Evolutionary conservation across 2,888 invertebrate genomes (phyloP).

Genomic region (Xestia xanthographa): DNA sequence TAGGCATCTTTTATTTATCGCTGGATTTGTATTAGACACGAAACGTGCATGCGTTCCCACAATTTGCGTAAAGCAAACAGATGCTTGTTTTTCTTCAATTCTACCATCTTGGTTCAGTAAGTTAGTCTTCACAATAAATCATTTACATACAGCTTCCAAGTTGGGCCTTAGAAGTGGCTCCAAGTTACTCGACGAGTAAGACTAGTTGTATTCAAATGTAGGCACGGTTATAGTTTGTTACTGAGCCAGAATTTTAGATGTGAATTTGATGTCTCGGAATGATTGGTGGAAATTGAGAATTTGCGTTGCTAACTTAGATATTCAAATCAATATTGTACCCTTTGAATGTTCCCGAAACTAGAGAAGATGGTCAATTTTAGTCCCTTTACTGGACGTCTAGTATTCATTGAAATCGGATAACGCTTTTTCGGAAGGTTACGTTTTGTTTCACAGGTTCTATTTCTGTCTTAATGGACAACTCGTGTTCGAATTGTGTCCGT

Average conservation of each 20-base stretch:
- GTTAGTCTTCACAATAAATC: constrained; percentile 57
- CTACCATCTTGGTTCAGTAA: constrained; percentile 33
- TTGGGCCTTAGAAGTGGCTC: constrained; percentile 44
- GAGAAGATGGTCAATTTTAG: background rate
- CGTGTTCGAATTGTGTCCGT: background rate
- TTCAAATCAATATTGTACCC: constrained; percentile 25
- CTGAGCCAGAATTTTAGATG: constrained; percentile 41
- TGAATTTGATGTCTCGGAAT: constrained; percentile 28
- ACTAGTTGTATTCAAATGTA: constrained; percentile 46
- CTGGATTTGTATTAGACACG: background rate
- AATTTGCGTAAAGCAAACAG: constrained; percentile 43
- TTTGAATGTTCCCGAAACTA: background rate
- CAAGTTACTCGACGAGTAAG: constrained; percentile 40
- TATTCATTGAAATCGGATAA: background rate
- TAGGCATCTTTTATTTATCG: constrained; percentile 23
- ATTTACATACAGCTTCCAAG: constrained; percentile 55
- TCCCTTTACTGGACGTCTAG: background rate
- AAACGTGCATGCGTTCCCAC: constrained; percentile 31
- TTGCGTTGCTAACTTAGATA: constrained; percentile 8
- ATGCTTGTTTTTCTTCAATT: constrained; percentile 53
- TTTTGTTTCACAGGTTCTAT: background rate
- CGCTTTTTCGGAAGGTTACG: background rate
- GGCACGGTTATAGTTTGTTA: constrained; percentile 33
- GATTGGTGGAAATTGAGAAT: constrained; percentile 18
- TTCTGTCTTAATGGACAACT: background rate